phyloP scores from a whole-genome alignment of 2,888 invertebrate genomes.

The Antheraea yamamai region DNA sequence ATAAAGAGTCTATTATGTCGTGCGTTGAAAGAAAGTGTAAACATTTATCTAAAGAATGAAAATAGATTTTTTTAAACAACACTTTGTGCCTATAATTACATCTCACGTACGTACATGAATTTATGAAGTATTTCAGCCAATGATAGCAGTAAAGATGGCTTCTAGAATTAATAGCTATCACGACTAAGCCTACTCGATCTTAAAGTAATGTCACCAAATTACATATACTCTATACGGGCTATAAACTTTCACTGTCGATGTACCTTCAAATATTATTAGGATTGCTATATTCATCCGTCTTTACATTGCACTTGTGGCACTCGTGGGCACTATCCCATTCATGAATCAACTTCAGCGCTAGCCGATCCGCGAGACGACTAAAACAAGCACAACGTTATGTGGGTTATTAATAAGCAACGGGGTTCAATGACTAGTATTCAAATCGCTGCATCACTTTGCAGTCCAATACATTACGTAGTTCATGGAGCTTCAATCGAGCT shows the following conservation, averaged over 20 bases:
- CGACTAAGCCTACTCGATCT: background rate
- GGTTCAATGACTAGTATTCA: slow-evolving; percentile 77
- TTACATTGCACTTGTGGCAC: slow-evolving; percentile 51
- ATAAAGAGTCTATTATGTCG: background rate
- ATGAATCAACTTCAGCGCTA: slow-evolving; percentile 80
- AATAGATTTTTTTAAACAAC: background rate
- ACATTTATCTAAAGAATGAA: background rate
- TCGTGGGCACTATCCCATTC: slow-evolving; percentile 70
- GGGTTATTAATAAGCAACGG: slow-evolving; percentile 79
- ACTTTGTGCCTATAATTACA: background rate
- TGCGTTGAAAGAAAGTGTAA: slow-evolving; percentile 9
- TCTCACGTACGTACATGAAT: background rate
- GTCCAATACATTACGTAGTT: slow-evolving; percentile 39
- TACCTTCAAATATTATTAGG: slow-evolving; percentile 71
- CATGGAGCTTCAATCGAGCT: background rate
- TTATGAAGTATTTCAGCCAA: too few relatives aligned
- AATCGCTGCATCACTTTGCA: slow-evolving; percentile 60
- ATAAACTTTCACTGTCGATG: slow-evolving; percentile 72
- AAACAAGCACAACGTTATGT: slow-evolving; percentile 70
- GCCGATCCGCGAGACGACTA: slow-evolving; percentile 66
- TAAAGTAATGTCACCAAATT: background rate
- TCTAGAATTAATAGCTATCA: background rate
- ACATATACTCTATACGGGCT: slow-evolving; percentile 27
- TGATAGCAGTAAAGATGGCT: background rate
- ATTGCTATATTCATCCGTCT: slow-evolving; percentile 73